Conservation (phyloP, 1,140 invertebrate species). For the Gryllus bimaculatus region DNA sequence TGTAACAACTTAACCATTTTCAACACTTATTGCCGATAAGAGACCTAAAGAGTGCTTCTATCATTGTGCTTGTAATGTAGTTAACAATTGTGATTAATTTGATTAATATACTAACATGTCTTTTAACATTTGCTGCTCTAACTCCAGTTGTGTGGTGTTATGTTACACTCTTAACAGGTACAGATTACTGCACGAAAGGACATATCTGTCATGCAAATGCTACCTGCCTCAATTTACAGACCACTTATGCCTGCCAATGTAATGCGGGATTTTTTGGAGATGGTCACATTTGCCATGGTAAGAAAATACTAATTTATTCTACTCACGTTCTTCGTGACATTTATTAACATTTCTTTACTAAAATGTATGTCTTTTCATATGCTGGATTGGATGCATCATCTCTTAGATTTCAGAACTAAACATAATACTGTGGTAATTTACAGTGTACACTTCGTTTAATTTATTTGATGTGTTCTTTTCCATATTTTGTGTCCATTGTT, state of each 20-base stretch:
- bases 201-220: constrained; percentile 74
- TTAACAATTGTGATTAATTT: too few species aligned
- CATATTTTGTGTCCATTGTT: too few species aligned
- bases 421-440: background rate
- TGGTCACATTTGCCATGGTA: constrained; percentile 67
- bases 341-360: constrained; percentile 14
- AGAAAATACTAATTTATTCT: constrained; percentile 20
- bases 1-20: background rate
- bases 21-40: too few species aligned
- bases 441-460: background rate
- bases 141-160: background rate
- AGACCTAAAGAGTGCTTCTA: too few species aligned
- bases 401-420: background rate
- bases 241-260: constrained; percentile 75
- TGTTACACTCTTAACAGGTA: constrained; percentile 43
- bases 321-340: constrained; percentile 14
- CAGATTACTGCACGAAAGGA: constrained; percentile 80
- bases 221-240: constrained; percentile 73
- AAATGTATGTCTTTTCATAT: background rate
- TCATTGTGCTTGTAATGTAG: too few species aligned
- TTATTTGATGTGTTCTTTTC: background rate
- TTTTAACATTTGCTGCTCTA: background rate
- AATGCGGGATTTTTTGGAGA: constrained; percentile 71
- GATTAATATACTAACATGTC: background rate
- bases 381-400: background rate